A percentile compares a stretch with the other conserved stretches of the same genome.
Conservation (phyloP, 2,113 vertebrate genomes). For the Paraplagusia blochii region DNA sequence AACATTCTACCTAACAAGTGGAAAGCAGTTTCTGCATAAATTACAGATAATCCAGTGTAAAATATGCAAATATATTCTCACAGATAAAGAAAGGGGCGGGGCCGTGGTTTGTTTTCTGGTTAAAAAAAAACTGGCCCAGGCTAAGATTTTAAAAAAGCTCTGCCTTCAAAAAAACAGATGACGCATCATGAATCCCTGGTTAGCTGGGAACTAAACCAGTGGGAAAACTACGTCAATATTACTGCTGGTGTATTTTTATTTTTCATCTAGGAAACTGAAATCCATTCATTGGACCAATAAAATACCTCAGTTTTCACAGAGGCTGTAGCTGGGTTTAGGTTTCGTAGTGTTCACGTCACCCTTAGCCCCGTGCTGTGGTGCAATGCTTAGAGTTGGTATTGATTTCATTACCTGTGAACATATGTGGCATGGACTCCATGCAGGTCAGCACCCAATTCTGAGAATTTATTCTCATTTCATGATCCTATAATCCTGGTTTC, state of each 20-base stretch:
- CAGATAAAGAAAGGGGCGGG: conserved; percentile 50
- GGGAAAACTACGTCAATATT: background rate
- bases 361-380: too few relatives aligned
- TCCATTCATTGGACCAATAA: too few relatives aligned
- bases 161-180: background rate
- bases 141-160: conserved; percentile 5
- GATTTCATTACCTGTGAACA: too few relatives aligned
- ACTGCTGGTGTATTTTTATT: background rate
- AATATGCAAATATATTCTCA: conserved; percentile 78
- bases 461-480: too few relatives aligned
- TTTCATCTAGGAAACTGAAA: too few relatives aligned
- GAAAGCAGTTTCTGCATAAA: conserved; percentile 75
- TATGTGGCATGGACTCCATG: too few relatives aligned
- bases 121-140: conserved; percentile 34
- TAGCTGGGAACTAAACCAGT: background rate
- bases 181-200: background rate
- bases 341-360: too few relatives aligned
- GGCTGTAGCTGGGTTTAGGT: too few relatives aligned
- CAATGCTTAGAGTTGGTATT: too few relatives aligned
- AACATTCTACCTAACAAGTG: conserved; percentile 73
- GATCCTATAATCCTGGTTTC: too few relatives aligned
- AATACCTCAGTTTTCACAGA: too few relatives aligned
- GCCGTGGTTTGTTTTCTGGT: conserved; percentile 51
- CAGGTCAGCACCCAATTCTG: too few relatives aligned
- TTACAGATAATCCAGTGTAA: conserved; percentile 77